phyloP scores from a whole-genome alignment of 2,113 vertebrate species.

The Gnathochromis pfefferi region DNA sequence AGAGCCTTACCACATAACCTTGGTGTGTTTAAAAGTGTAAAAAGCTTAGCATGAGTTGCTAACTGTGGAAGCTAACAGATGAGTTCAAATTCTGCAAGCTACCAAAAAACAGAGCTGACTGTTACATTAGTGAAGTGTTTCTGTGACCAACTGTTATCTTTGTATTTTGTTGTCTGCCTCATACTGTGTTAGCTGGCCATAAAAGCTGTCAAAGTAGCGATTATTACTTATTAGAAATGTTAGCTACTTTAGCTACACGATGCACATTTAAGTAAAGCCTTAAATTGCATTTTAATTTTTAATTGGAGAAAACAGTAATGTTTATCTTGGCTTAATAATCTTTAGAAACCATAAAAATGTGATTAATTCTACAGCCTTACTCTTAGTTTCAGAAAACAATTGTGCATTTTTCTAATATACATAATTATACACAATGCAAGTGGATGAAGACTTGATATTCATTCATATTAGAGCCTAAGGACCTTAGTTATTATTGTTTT shows the following conservation, averaged over 20 bases:
- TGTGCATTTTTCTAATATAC: neutral
- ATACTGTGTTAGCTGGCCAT: neutral
- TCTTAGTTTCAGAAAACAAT: neutral
- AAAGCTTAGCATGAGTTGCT: neutral
- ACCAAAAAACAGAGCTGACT: neutral
- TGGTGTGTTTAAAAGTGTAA: neutral
- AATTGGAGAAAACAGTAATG: neutral
- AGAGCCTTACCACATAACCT: neutral
- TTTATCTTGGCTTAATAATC: neutral
- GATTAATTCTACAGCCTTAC: neutral
- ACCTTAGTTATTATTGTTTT: neutral
- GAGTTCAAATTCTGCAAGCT: fast-evolving
- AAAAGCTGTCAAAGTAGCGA: neutral
- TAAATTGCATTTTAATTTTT: neutral
- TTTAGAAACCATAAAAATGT: neutral
- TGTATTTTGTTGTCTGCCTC: neutral
- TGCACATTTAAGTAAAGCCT: neutral
- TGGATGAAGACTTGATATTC: neutral
- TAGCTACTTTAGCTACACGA: neutral
- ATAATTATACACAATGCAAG: neutral
- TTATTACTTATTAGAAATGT: neutral
- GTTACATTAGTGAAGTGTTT: neutral
- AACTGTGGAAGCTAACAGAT: neutral
- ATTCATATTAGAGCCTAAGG: neutral
- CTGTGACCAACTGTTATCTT: neutral